Conservation (phyloP, 2,888 invertebrate genomes). For the Athalia rosae region DNA sequence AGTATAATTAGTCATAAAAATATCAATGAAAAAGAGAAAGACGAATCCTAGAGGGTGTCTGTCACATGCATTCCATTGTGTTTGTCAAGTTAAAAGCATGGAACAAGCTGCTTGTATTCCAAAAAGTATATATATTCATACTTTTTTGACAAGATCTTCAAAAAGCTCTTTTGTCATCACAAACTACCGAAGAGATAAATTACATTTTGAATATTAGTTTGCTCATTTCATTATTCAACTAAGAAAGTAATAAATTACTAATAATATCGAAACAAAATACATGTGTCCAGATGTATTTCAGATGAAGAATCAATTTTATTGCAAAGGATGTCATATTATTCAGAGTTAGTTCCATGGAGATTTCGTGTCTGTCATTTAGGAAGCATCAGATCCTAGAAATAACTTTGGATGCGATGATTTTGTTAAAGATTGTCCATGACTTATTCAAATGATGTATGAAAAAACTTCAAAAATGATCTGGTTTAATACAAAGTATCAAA, state of each 20-base stretch:
- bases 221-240: slow-evolving; percentile 19
- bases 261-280: slow-evolving; percentile 42
- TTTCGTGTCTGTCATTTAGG: slow-evolving; percentile 2
- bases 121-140: slow-evolving; percentile 29
- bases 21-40: slow-evolving; percentile 64
- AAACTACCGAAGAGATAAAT: slow-evolving; percentile 21
- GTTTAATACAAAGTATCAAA: slow-evolving; percentile 24
- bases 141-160: slow-evolving; percentile 14
- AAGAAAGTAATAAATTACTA: slow-evolving; percentile 20
- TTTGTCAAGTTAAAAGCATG: slow-evolving; percentile 41
- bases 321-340: neutral
- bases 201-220: slow-evolving; percentile 23
- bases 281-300: slow-evolving; percentile 44
- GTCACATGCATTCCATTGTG: slow-evolving; percentile 66
- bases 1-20: slow-evolving; percentile 49
- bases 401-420: slow-evolving; percentile 33
- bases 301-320: slow-evolving; percentile 37
- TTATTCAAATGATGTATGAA: slow-evolving; percentile 18
- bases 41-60: slow-evolving; percentile 72
- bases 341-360: neutral
- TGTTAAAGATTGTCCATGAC: slow-evolving; percentile 17
- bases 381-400: slow-evolving; percentile 21
- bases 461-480: neutral
- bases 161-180: slow-evolving; percentile 36
- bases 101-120: slow-evolving; percentile 35